Base-by-base conservation (phyloP, 2,888 invertebrate genomes). In the Drosophila nr. medialis region DNA sequence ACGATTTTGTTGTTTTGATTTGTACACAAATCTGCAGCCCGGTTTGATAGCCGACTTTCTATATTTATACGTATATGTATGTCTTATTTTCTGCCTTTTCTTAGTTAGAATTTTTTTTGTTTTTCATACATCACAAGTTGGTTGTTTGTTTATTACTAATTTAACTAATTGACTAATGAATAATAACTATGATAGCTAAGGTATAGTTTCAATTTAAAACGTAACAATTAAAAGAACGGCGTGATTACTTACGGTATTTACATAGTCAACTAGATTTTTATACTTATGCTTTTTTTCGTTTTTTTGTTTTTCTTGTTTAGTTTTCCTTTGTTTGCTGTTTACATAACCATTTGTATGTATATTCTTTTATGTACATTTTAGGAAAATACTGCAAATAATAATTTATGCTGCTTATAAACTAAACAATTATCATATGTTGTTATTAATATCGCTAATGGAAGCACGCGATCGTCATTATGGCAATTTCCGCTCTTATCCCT, bases 361-460 rank as follows among this genome's bases (percentile, higher is more conserved):
- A 60, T 68, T 77, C 73, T n/a, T n/a, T 56, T 87, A 86, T 87
- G 83, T 87, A 83, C 78, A 86, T 77, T 75, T 77, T 67, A 70
- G 75, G 87, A 86, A 84, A 86, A 86, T 86, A 86, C 86, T 86
- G 86, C 65, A 83, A 87, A 83, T 77, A 75, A 89, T 77, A 86
- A 88, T 83, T 88, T 86, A 88, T 74, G 80, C 68, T 78, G 61
- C 48, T 54, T 75, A 69, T 54, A 45, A 40, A 61, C 67, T 78
- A 81, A 68, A 73, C 76, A 79, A 72, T 70, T 81, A 67, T 77
- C 80, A 75, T 71, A 80, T 64, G 72, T 64, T 72, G 45, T 77
- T 81, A 60, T 83, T 88, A 89, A 86, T 87, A 90, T 90, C 90
- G 89, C 86, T 90, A 90, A 86, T 87, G 87, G 87, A 87, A 87